These are phyloP conservation scores for Carollia perspicillata DNA, from an alignment of 2,113 vertebrate species.

Conservation along the genomic window DNA sequence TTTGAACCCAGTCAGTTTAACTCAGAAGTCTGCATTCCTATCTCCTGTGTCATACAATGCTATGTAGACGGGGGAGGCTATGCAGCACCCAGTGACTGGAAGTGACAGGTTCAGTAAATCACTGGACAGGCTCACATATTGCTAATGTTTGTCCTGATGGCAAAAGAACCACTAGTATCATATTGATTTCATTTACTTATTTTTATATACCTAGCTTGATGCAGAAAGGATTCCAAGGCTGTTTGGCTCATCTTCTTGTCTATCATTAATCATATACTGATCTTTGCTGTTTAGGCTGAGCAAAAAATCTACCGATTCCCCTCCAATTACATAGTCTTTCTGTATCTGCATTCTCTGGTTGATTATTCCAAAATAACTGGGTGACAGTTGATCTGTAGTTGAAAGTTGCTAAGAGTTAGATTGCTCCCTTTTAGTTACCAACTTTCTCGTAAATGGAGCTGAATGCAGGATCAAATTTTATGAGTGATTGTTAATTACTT, in stretches of 20 bases:
- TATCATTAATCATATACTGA: neutral
- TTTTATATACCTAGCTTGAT: neutral
- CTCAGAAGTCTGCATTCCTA: neutral
- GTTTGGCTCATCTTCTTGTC: neutral
- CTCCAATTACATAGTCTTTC: neutral
- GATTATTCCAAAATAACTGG: neutral
- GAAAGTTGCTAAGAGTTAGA: neutral
- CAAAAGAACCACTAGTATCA: neutral
- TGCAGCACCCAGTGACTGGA: neutral
- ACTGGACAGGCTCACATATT: neutral
- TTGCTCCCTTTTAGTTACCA: conserved; percentile 6
- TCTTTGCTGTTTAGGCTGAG: neutral
- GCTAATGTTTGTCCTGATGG: neutral
- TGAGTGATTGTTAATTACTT: conserved; percentile 21
- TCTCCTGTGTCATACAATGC: neutral
- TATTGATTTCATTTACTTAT: neutral
- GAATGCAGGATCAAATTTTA: conserved; percentile 31
- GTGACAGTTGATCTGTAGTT: neutral
- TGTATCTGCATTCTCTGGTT: neutral
- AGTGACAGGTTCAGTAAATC: neutral
- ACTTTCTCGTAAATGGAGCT: neutral
- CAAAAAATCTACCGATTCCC: neutral
- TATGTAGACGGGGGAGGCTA: neutral
- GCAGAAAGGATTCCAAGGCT: neutral
- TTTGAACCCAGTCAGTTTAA: neutral